Evolutionary conservation across 1,140 invertebrate species (phyloP).

Genomic region (Zaprionus vittiger): DNA sequence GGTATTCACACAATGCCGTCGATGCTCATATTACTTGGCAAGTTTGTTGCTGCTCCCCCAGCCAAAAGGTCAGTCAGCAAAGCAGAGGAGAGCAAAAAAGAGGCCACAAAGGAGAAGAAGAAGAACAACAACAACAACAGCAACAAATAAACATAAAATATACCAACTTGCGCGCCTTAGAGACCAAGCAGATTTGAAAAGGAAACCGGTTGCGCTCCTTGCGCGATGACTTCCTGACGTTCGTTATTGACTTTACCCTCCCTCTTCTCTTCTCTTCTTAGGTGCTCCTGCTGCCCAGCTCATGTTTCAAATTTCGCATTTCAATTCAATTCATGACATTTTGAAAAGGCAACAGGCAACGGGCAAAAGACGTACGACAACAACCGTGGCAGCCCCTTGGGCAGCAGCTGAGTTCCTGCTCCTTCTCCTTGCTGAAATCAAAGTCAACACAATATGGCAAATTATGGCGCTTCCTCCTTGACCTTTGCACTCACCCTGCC

Average conservation of each 20-base stretch:
- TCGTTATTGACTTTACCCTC: conserved; percentile 64
- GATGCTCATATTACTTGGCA: conserved; percentile 50
- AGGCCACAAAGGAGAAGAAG: conserved; percentile 28
- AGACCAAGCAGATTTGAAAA: conserved; percentile 31
- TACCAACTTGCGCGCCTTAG: conserved; percentile 35
- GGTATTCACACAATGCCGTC: conserved; percentile 39
- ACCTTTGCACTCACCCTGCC: conserved; percentile 48
- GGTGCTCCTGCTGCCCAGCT: conserved; percentile 12
- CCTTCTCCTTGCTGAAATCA: conserved; percentile 32
- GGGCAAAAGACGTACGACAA: conserved; percentile 3
- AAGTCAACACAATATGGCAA: conserved; percentile 71
- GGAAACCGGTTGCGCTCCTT: conserved; percentile 64
- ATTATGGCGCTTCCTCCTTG: conserved; percentile 76
- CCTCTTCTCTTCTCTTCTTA: neutral
- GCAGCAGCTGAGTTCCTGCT: neutral
- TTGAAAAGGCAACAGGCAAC: conserved; percentile 38
- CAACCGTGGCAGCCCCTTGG: conserved; percentile 10
- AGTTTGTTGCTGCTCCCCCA: conserved; percentile 51
- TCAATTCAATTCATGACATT: conserved; percentile 62
- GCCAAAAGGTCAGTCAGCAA: conserved; percentile 44
- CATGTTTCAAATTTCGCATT: conserved; percentile 54
- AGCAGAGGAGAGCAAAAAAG: conserved; percentile 4
- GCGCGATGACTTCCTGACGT: conserved; percentile 49
- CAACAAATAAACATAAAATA: conserved; percentile 68
- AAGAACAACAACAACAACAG: conserved; percentile 39